Conservation (phyloP, 1,140 invertebrate species). For the Araneus ventricosus region DNA sequence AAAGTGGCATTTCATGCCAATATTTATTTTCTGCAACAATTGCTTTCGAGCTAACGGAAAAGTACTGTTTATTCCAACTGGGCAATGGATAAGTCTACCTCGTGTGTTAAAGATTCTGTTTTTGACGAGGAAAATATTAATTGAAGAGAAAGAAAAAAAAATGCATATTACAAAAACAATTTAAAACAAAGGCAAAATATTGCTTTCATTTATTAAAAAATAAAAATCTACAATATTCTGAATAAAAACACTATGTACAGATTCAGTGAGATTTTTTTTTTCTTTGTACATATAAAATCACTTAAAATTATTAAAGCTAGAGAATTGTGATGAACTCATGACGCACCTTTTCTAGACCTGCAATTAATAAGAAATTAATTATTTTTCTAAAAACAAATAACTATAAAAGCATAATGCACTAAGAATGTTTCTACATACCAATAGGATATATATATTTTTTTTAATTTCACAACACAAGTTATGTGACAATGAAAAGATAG, state of each 20-base stretch:
- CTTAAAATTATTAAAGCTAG: not conserved
- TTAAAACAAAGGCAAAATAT: constrained; percentile 28
- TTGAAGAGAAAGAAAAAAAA: not conserved
- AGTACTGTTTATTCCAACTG: no score
- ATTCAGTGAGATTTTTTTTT: not conserved
- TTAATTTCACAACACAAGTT: no score
- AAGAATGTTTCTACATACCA: not conserved
- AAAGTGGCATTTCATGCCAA: no score
- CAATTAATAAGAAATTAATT: not conserved
- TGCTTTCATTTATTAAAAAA: constrained; percentile 2
- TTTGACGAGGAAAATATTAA: not conserved
- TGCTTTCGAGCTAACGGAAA: no score
- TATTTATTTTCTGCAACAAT: no score
- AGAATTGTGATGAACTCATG: not conserved
- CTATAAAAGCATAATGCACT: not conserved
- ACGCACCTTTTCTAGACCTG: not conserved
- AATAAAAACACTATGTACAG: constrained; percentile 16
- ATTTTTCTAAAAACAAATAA: not conserved
- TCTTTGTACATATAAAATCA: constrained; percentile 14
- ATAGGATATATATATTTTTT: no score
- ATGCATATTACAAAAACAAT: not conserved
- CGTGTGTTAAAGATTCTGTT: no score
- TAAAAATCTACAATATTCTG: constrained; percentile 1
- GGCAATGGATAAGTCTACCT: no score
- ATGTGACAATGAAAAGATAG: no score